Percentiles rank a stretch among this genome's conserved stretches.
Conservation (phyloP, 1,140 invertebrate species). For the Calliopsis andreniformis region DNA sequence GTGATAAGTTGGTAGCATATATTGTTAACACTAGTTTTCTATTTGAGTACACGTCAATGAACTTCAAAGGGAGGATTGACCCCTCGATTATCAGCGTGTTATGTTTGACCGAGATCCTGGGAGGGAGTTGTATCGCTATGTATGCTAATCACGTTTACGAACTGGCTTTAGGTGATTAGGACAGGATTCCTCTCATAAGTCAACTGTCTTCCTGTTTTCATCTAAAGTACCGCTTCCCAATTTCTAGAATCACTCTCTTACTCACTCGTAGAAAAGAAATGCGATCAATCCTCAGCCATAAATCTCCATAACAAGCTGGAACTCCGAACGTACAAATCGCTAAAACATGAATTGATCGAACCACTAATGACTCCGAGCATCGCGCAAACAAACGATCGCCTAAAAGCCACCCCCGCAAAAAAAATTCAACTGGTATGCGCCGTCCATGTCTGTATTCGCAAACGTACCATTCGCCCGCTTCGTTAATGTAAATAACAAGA, state of each 20-base stretch:
- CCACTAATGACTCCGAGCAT: not conserved
- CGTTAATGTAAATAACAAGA: constrained; percentile 40
- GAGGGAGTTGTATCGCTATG: not conserved
- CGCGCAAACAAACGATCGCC: constrained; percentile 1
- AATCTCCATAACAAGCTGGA: no score
- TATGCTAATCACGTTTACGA: no score
- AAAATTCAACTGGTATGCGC: not conserved
- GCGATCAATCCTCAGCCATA: no score
- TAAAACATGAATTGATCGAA: not conserved
- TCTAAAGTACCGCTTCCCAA: not conserved
- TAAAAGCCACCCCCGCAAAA: not conserved
- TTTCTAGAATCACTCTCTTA: not conserved
- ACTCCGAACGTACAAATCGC: no score
- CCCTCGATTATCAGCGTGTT: not conserved
- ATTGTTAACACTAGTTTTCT: not conserved
- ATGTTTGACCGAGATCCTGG: not conserved
- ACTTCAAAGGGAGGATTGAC: no score
- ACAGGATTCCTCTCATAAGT: no score
- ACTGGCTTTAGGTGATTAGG: no score
- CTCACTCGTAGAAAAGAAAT: no score
- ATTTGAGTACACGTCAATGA: not conserved
- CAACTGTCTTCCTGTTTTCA: no score
- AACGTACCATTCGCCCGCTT: constrained; percentile 25
- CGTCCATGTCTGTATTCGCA: constrained; percentile 9
- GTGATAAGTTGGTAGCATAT: not conserved